Evolutionary conservation across 2,113 vertebrate genomes (phyloP), one percentile per base, ranked within the genome.

Genomic region (Cheirogaleus medius): DNA sequence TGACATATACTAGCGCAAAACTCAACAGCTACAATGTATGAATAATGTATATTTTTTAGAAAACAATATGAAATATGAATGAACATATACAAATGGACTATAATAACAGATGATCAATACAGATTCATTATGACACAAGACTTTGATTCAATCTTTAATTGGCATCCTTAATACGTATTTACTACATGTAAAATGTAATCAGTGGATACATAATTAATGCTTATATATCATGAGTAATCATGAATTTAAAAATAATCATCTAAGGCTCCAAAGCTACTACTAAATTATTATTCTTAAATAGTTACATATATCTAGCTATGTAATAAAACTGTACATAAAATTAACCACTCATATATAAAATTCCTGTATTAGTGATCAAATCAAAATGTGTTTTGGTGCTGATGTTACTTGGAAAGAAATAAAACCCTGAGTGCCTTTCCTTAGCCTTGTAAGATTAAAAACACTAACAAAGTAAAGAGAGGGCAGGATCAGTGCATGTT

Each of bases 21-120:
- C 18, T 82, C 73, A 87, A 92, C 0, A 86, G 4, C 39, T 77
- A 56, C 39, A 93, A 94, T 58, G n/a, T 20, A 90, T 44, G 12
- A 94, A 80, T 73, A 86, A 1, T 63, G 12, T 52, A 21, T 11
- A 93, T 76, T 7, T 64, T 77, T 82, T 74, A 88, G 21, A 95
- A 93, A 96, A 77, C 8, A 91, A 49, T 54, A 92, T 76, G 17
- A 95, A 97, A 49, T 37, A 20, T 64, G 49, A 96, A 37, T 83
- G 34, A 68, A 69, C 27, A 76, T 47, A 83, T 64, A 64, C 69
- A 80, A 92, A 86, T 87, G 34, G 73, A 90, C 6, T 94, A 49
- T 66, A 92, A 54, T 4, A 84, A 89, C 11, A 90, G 21, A 76
- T 76, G 15, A 47, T 37, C 25, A 71, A 37, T 6, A 73, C 2